Evolutionary conservation across 1,140 invertebrate species (phyloP), one percentile per base, ranked within the genome.

Genomic region (Fopius arisanus): DNA sequence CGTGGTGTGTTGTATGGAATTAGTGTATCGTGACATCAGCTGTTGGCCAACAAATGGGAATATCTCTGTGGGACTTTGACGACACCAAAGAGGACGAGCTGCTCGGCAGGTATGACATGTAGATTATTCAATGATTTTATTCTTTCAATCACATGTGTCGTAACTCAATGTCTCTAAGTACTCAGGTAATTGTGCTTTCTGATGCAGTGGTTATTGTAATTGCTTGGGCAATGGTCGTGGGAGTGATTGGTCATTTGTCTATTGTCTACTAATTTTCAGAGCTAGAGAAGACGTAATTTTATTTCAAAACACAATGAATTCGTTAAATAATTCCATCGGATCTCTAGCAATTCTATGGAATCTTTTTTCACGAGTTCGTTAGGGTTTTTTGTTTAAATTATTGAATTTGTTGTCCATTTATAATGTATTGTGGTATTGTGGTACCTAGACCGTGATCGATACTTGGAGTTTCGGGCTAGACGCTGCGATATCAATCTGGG

Each of bases 31-130:
- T 90, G 81, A 82, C 86, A 82, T 89, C 90, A 82, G 88, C 90
- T 81, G 89, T 90, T 79, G 94, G 94, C 79, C 95, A 96, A 89
- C 90, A 90, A 80, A 87, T 97, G 85, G 91, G 93, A 77, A 86
- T 97, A 77, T 91, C 92, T 80, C 86, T 97, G 74, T 93, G 91
- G 90, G 96, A 97, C 90, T 91, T 91, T 84, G 94, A 97, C 84
- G 95, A 97, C 84, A 91, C 93, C 67, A 95, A 92, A 82, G 92
- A 94, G 82, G 94, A 97, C 88, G 94, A 95, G 87, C 90, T 88
- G 80, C 90, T 96, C 74, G 94, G 94, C 87, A 95, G 93, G 94
- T 95, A 91, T 90, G 90, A 76, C 51, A 76, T 43, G 43, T 16
- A 29, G 26, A 31, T 71, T 70, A 48, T 75, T 67, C 51, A 51